Evolutionary conservation across 2,113 vertebrate species (phyloP).

Genomic region (Thomomys bottae): DNA sequence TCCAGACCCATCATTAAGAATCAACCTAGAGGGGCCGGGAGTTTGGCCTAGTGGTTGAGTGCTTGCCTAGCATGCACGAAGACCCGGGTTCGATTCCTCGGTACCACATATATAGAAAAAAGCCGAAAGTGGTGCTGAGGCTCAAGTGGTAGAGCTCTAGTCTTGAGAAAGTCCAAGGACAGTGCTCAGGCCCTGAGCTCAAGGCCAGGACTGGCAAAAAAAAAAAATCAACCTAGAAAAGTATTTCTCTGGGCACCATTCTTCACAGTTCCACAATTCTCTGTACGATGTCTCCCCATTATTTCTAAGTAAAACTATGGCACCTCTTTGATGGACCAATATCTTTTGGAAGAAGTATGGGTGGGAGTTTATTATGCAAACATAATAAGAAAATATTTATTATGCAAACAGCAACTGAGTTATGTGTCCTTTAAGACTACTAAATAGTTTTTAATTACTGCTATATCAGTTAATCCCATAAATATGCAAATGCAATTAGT

Average conservation of each 20-base stretch:
- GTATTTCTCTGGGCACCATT: neutral
- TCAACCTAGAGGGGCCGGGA: neutral
- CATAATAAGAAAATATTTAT: slow-evolving; percentile 84
- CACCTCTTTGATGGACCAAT: slow-evolving; percentile 39
- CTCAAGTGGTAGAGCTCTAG: too few species aligned
- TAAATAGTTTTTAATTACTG: slow-evolving; percentile 87
- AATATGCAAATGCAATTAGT: slow-evolving; percentile 87
- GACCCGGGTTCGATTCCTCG: too few species aligned
- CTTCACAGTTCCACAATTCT: neutral
- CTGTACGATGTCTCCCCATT: neutral
- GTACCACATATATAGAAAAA: too few species aligned
- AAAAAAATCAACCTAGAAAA: neutral
- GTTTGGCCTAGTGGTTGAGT: too few species aligned
- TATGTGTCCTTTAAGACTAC: slow-evolving; percentile 86
- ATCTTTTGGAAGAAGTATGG: slow-evolving; percentile 57
- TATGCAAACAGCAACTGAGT: slow-evolving; percentile 86
- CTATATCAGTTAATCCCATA: slow-evolving; percentile 86
- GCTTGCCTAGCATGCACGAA: too few species aligned
- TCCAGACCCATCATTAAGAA: neutral
- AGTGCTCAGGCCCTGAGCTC: too few species aligned
- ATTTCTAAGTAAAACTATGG: slow-evolving; percentile 36
- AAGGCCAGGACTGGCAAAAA: too few species aligned
- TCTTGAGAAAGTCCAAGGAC: too few species aligned
- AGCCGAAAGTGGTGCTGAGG: too few species aligned
- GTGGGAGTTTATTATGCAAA: slow-evolving; percentile 82